Evolutionary conservation across 2,797 vertebrate genomes (phyloP).

Genomic region (Echiichthys vipera): DNA sequence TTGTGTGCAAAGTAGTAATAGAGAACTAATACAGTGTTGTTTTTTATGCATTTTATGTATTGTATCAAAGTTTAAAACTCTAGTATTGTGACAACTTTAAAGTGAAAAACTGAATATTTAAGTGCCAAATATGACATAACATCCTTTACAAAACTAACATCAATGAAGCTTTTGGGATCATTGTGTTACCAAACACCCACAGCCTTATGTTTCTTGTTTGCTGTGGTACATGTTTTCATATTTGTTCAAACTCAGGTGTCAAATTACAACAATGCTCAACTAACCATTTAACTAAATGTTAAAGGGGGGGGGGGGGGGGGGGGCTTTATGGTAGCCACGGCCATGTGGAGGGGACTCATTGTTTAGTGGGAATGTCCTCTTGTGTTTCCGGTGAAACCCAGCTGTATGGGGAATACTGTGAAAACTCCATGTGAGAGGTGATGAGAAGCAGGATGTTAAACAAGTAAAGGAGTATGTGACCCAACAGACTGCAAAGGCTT

Average conservation of each 20-base stretch:
- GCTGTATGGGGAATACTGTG: slow-evolving; percentile 60
- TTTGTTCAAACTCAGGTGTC: neutral
- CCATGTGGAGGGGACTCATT: slow-evolving; percentile 39
- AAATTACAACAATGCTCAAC: neutral
- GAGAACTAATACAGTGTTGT: no score
- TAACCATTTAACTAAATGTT: neutral
- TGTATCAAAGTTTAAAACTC: no score
- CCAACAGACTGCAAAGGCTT: neutral
- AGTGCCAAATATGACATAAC: slow-evolving; percentile 5
- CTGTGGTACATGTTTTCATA: neutral
- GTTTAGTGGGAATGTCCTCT: slow-evolving; percentile 55
- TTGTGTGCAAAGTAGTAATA: no score
- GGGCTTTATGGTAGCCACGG: neutral
- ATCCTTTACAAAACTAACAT: neutral
- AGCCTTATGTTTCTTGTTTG: neutral
- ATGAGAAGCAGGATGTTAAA: slow-evolving; percentile 70
- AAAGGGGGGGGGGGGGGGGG: no score
- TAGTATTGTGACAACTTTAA: no score
- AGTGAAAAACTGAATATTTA: neutral
- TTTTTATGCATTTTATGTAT: no score
- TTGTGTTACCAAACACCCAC: neutral
- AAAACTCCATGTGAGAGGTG: slow-evolving; percentile 39
- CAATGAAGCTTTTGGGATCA: neutral
- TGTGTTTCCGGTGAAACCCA: slow-evolving; percentile 63
- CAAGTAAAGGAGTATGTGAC: slow-evolving; percentile 15